These are phyloP conservation scores for Laothoe populi DNA, from an alignment of 2,888 invertebrate species.

Conservation along the genomic window DNA sequence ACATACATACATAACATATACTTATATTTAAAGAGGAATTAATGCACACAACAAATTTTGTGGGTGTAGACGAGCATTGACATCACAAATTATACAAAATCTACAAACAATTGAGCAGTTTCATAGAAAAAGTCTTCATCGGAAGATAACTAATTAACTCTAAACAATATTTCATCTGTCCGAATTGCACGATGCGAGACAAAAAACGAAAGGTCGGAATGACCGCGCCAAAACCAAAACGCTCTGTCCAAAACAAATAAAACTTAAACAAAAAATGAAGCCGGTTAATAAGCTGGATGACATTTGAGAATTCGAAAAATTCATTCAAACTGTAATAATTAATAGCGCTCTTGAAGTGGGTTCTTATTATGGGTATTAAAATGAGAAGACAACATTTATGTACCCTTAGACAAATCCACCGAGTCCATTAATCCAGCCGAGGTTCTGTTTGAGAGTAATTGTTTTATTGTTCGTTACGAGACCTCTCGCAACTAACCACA, in stretches of 20 bases:
- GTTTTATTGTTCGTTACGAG: constrained; percentile 58
- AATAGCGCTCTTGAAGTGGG: constrained; percentile 76
- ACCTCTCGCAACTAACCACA: constrained; percentile 53
- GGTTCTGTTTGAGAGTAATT: constrained; percentile 51
- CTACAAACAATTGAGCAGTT: constrained; percentile 46
- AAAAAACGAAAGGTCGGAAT: constrained; percentile 80
- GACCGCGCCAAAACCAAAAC: constrained; percentile 84
- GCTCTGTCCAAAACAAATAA: constrained; percentile 79
- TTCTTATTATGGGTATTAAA: constrained; percentile 70
- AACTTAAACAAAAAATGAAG: constrained; percentile 80
- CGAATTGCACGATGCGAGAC: constrained; percentile 77
- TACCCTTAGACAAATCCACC: constrained; percentile 63
- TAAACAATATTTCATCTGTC: constrained; percentile 80
- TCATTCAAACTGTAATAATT: constrained; percentile 80
- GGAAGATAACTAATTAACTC: constrained; percentile 78
- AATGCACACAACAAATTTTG: not conserved
- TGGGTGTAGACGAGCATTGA: constrained; percentile 5
- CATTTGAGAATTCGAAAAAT: constrained; percentile 84
- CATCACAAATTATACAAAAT: constrained; percentile 25
- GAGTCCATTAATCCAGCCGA: constrained; percentile 53
- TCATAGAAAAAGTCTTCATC: constrained; percentile 70
- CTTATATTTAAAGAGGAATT: no score
- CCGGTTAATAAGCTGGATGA: constrained; percentile 84
- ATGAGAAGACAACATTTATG: constrained; percentile 71
- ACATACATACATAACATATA: not conserved